These are phyloP conservation scores for Odontophorus gujanensis DNA, from an alignment of 2,113 vertebrate genomes.

Conservation along the genomic window DNA sequence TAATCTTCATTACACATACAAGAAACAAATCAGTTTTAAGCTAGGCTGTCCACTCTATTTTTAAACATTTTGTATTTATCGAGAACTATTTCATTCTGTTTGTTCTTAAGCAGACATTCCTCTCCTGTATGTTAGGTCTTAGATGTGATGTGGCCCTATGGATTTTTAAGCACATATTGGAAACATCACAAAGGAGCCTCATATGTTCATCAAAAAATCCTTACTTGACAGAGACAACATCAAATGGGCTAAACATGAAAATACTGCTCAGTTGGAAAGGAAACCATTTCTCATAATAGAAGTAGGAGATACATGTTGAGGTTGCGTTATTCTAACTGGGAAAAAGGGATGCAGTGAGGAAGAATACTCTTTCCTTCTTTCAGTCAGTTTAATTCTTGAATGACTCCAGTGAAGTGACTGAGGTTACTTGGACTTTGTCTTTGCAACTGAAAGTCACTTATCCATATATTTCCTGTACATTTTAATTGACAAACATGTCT, in stretches of 20 bases:
- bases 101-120: background rate
- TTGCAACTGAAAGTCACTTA: background rate
- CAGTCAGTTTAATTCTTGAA: conserved; percentile 27
- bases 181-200: background rate
- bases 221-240: background rate
- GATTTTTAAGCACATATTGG: background rate
- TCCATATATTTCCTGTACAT: background rate
- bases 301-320: background rate
- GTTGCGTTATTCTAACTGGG: background rate
- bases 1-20: background rate
- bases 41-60: background rate
- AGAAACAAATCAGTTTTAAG: background rate
- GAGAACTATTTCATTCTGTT: background rate
- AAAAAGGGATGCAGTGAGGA: background rate
- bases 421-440: conserved; percentile 11
- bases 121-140: background rate
- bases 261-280: background rate
- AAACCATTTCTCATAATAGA: background rate
- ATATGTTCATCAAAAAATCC: background rate
- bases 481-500: conserved; percentile 9
- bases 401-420: conserved; percentile 23
- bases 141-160: background rate
- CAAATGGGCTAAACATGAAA: background rate
- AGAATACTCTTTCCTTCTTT: background rate
- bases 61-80: background rate